Evolutionary conservation across 2,113 vertebrate genomes (phyloP).

Genomic region (Columba janthina): DNA sequence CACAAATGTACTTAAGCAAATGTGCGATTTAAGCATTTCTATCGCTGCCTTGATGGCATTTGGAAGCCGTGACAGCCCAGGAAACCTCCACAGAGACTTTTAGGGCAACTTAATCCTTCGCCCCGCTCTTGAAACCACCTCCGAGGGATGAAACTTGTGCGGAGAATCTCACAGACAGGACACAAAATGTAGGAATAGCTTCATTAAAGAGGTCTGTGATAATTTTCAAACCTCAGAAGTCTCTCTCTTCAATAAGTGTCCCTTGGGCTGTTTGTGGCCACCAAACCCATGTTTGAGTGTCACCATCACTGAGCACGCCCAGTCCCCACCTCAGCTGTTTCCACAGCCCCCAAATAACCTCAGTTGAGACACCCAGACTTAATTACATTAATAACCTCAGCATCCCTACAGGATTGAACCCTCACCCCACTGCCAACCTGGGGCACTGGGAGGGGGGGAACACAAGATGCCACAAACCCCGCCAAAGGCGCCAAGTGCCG

Average conservation of each 20-base stretch:
- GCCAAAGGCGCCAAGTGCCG: rapidly evolving
- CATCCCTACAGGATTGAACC: rapidly evolving
- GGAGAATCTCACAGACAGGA: too few relatives aligned
- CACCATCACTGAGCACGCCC: too few relatives aligned
- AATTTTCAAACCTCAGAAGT: too few relatives aligned
- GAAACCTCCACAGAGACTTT: background rate
- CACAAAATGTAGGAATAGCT: rapidly evolving
- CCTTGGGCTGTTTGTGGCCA: background rate
- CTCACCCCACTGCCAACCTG: rapidly evolving
- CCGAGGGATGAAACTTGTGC: rapidly evolving
- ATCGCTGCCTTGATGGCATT: rapidly evolving
- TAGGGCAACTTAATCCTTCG: rapidly evolving
- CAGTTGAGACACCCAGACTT: rapidly evolving
- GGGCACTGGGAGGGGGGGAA: rapidly evolving
- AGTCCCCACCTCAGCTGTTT: too few relatives aligned
- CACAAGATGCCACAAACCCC: rapidly evolving
- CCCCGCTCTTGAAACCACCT: background rate
- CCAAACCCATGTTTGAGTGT: rapidly evolving
- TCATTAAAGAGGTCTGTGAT: background rate
- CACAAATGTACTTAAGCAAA: background rate
- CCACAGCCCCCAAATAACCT: rapidly evolving
- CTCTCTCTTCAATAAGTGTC: background rate
- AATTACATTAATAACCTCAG: rapidly evolving
- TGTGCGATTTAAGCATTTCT: background rate
- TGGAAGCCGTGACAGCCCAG: background rate